Conservation (phyloP, 2,888 invertebrate species). For the Nemoura dubitans region DNA sequence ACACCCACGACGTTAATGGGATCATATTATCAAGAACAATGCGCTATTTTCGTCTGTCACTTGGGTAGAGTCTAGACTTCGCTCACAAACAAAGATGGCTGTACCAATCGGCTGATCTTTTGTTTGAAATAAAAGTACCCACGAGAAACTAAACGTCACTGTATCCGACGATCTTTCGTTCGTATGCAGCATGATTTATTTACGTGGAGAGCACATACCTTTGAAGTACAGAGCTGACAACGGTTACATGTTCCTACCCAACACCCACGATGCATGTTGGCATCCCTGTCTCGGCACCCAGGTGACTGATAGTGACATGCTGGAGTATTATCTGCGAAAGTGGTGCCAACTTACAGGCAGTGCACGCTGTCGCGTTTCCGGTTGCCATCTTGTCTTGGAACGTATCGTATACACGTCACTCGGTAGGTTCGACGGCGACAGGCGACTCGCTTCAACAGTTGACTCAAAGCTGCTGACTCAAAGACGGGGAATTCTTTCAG, state of each 20-base stretch:
- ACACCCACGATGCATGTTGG: not conserved
- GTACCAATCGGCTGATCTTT: too few species aligned
- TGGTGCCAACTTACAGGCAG: conserved; percentile 17
- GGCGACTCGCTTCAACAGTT: not conserved
- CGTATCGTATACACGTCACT: not conserved
- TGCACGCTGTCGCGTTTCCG: not conserved
- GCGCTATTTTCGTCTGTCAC: too few species aligned
- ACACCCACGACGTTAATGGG: too few species aligned
- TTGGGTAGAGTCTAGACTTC: too few species aligned
- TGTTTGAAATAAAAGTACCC: not conserved
- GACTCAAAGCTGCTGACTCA: not conserved
- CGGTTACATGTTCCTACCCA: not conserved
- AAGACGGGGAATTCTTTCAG: not conserved
- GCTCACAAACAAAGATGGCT: too few species aligned
- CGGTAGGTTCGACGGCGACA: not conserved
- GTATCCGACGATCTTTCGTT: not conserved
- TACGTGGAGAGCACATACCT: not conserved
- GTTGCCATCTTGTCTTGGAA: not conserved
- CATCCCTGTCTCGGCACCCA: not conserved
- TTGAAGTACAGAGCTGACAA: not conserved
- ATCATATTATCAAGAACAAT: too few species aligned
- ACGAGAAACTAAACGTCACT: not conserved
- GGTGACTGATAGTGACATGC: conserved; percentile 32
- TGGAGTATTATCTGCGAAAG: not conserved
- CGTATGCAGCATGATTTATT: not conserved